A percentile compares a stretch with the other conserved stretches of the same genome.
Evolutionary conservation across 2,888 invertebrate genomes (phyloP).

Genomic region (Brenthis daphne): DNA sequence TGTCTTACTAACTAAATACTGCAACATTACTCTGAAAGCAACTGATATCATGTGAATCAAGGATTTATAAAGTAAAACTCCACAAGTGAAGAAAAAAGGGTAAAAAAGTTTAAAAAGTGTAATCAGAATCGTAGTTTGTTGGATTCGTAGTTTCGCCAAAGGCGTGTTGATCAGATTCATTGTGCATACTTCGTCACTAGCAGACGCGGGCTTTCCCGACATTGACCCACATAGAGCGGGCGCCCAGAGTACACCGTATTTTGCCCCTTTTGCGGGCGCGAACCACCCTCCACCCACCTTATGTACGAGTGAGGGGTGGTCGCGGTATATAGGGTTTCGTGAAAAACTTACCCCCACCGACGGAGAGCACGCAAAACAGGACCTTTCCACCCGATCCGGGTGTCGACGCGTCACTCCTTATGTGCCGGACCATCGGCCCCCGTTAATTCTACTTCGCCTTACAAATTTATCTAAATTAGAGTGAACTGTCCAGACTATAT

Average conservation of each 20-base stretch:
- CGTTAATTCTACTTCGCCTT: slow-evolving; percentile 35
- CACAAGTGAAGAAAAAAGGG: slow-evolving; percentile 5
- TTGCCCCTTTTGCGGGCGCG: slow-evolving; percentile 83
- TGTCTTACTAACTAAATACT: no score
- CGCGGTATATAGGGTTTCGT: slow-evolving; percentile 82
- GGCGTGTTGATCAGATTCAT: slow-evolving; percentile 81
- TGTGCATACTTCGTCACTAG: slow-evolving; percentile 82
- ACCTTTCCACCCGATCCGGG: slow-evolving; percentile 70
- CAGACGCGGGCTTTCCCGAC: slow-evolving; percentile 83
- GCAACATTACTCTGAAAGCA: no score
- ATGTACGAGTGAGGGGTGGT: slow-evolving; percentile 80
- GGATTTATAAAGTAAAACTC: neutral
- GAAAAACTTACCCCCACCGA: slow-evolving; percentile 81
- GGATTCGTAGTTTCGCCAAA: slow-evolving; percentile 72
- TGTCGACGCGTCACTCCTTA: slow-evolving; percentile 67
- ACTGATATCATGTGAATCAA: no score
- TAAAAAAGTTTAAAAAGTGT: slow-evolving; percentile 3
- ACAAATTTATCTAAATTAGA: slow-evolving; percentile 28
- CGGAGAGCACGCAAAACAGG: slow-evolving; percentile 80
- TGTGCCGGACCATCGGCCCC: slow-evolving; percentile 57
- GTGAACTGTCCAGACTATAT: slow-evolving; percentile 21
- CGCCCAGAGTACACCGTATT: slow-evolving; percentile 82
- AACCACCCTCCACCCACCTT: slow-evolving; percentile 81
- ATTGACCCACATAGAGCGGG: slow-evolving; percentile 83
- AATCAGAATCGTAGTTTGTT: slow-evolving; percentile 49